Evolutionary conservation across 2,113 vertebrate species (phyloP), one percentile per base, ranked within the genome.

Genomic region (Edolisoma coerulescens): DNA sequence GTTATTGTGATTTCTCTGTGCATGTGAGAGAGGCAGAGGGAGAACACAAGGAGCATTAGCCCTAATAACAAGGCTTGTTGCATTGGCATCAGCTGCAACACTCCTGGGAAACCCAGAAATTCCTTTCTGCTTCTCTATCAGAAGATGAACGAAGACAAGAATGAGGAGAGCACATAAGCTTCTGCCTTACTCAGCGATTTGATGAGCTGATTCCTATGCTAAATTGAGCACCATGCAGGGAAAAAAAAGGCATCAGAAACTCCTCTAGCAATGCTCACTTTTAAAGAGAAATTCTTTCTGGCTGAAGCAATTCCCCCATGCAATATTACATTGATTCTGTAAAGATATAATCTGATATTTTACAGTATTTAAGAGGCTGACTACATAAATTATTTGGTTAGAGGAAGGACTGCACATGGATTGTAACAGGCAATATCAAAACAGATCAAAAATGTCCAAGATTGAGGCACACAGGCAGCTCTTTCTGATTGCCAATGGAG

Each of bases 191-290:
- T 50, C 71, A 89, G 50, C 2, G 3, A 89, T 67, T 70, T 80
- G 54, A 67, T 63, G 77, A 92, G 76, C 56, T 74, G 68, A 81
- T 68, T 87, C 47, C 86, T 71, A 26, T 59, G 63, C 50, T 84
- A 81, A 89, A 95, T 24, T 79, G 85, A 95, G 41, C 12, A 1
- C 53, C 26, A 16, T 45, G 67, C 22, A 84, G 71, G 20, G n/a
- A n/a, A n/a, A 9, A 44, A 61, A 84, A 91, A 67, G 16, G 44
- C 56, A 65, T 27, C 26, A 53, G 16, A 64, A 91, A 57, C 41
- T 84, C 52, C 39, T 87, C 52, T 44, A 52, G 61, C 61, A 50
- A 60, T 4, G 53, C 32, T 85, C 71, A 50, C 28, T 73, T 33
- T 65, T 61, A 59, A 80, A 35, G 33, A 94, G 45, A 88, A 45